Evolutionary conservation across 2,888 invertebrate genomes (phyloP).

Genomic region (Hirtodrosophila alboralis): DNA sequence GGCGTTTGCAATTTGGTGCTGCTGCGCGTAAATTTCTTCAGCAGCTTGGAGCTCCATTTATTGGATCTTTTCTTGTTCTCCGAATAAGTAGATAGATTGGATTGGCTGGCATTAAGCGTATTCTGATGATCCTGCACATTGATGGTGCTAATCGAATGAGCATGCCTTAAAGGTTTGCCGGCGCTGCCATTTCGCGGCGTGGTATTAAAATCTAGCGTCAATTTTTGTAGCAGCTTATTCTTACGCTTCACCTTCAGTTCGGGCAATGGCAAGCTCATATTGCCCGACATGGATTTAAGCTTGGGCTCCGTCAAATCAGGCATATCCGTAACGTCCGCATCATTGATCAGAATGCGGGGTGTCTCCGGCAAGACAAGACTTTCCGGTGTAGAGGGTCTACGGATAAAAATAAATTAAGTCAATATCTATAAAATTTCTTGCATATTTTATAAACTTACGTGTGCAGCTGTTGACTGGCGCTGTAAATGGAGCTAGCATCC

Average conservation of each 20-base stretch:
- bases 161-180: constrained; percentile 58
- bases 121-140: constrained; percentile 59
- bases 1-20: constrained; percentile 67
- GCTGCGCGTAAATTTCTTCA: constrained; percentile 76
- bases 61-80: constrained; percentile 70
- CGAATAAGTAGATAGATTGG: constrained; percentile 64
- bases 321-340: constrained; percentile 44
- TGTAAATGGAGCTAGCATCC: constrained; percentile 42
- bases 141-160: constrained; percentile 73
- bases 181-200: constrained; percentile 32
- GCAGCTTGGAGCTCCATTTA: constrained; percentile 67
- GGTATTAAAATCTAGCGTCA: constrained; percentile 43
- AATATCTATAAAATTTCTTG: too few species aligned
- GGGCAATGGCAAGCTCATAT: constrained; percentile 44
- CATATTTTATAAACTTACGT: constrained; percentile 39
- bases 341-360: constrained; percentile 60
- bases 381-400: constrained; percentile 29
- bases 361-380: constrained; percentile 35
- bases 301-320: constrained; percentile 36
- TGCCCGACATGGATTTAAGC: constrained; percentile 40
- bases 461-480: constrained; percentile 19
- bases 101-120: constrained; percentile 62
- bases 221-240: constrained; percentile 43
- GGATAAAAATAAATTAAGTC: too few species aligned
- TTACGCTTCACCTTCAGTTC: constrained; percentile 53